These are phyloP conservation scores for Fopius arisanus DNA, from an alignment of 1,140 invertebrate species.

Conservation along the genomic window DNA sequence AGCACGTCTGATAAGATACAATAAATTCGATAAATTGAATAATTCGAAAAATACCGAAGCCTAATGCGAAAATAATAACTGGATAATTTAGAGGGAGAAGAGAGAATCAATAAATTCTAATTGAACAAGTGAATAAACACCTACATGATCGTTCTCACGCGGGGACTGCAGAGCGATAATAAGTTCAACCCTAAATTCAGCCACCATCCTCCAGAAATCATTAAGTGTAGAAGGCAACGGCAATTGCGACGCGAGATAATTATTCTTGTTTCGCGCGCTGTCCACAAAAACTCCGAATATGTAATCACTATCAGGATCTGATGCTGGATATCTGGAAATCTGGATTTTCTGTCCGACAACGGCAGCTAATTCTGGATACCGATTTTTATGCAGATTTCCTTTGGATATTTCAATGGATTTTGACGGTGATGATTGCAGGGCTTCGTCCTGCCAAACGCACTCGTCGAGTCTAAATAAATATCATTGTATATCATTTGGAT, in stretches of 20 bases:
- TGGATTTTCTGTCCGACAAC: slow-evolving; percentile 36
- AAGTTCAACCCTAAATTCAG: slow-evolving; percentile 71
- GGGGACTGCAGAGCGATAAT: slow-evolving; percentile 68
- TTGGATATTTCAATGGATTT: slow-evolving; percentile 32
- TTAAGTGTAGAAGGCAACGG: slow-evolving; percentile 86
- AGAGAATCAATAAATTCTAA: too few species aligned
- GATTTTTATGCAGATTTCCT: slow-evolving; percentile 41
- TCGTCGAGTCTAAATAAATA: slow-evolving; percentile 25
- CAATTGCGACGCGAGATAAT: slow-evolving; percentile 87
- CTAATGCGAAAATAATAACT: too few species aligned
- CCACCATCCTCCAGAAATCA: slow-evolving; percentile 93
- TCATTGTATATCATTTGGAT: not conserved
- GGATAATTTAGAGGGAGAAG: too few species aligned
- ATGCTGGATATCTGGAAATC: slow-evolving; percentile 41
- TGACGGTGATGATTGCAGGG: slow-evolving; percentile 26
- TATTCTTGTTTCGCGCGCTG: slow-evolving; percentile 68
- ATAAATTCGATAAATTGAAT: not conserved
- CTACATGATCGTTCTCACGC: slow-evolving; percentile 41
- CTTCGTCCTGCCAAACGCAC: slow-evolving; percentile 44
- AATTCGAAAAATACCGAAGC: too few species aligned
- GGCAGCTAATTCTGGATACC: slow-evolving; percentile 43
- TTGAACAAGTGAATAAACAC: not conserved
- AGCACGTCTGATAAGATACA: slow-evolving; percentile 37
- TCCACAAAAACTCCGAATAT: slow-evolving; percentile 43
- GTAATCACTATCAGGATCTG: slow-evolving; percentile 49